phyloP scores from a whole-genome alignment of 2,797 vertebrate genomes.

The Leuciscus waleckii region DNA sequence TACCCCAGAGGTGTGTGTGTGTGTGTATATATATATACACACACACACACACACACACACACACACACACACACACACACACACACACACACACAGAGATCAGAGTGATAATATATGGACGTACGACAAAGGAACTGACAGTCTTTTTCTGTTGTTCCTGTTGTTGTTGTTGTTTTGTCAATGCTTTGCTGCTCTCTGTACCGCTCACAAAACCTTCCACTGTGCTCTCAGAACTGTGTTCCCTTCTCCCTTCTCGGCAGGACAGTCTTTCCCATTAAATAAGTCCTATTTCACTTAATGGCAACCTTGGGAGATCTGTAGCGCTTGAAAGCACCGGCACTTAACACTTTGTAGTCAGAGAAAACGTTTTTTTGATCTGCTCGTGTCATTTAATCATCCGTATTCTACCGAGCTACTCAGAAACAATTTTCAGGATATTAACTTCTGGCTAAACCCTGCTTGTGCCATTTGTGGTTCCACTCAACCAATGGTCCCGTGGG shows the following conservation, averaged over 20 bases:
- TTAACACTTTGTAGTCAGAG: slow-evolving; percentile 84
- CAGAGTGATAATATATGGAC: not conserved
- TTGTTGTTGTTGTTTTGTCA: slow-evolving; percentile 45
- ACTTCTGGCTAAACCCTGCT: slow-evolving; percentile 86
- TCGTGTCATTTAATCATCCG: slow-evolving; percentile 86
- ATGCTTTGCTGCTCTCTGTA: slow-evolving; percentile 40
- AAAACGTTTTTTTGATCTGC: slow-evolving; percentile 85
- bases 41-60: too few species aligned
- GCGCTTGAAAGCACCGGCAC: slow-evolving; percentile 67
- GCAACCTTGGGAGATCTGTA: slow-evolving; percentile 81
- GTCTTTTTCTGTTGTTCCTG: slow-evolving; percentile 22
- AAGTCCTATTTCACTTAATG: slow-evolving; percentile 78
- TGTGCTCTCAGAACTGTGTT: slow-evolving; percentile 43
- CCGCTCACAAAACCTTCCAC: slow-evolving; percentile 72
- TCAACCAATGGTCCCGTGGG: slow-evolving; percentile 83
- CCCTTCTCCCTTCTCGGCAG: slow-evolving; percentile 37
- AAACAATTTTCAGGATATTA: slow-evolving; percentile 89
- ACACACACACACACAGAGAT: not conserved
- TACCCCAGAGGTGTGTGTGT: not conserved
- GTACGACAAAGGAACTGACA: slow-evolving; percentile 1
- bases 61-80: too few species aligned
- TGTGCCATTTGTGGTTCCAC: slow-evolving; percentile 87
- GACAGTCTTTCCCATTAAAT: slow-evolving; percentile 69
- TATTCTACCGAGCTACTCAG: slow-evolving; percentile 79
- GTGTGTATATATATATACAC: not conserved